Base-by-base conservation (phyloP, 1,140 invertebrate species). In the Zelostemma sp. region DNA sequence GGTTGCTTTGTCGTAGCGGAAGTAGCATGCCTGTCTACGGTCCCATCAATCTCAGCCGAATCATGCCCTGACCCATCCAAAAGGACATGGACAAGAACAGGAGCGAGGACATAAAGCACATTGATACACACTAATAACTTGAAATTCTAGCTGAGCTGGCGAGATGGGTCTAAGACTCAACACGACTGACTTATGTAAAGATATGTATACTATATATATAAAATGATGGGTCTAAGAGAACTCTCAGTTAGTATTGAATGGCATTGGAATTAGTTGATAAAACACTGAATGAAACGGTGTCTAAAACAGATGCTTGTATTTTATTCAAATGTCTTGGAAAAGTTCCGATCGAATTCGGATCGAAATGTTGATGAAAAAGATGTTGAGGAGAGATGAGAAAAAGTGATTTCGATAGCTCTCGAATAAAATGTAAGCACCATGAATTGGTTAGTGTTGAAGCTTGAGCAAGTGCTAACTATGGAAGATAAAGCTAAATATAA, bases 401-500 rank as follows among this genome's bases (percentile, higher is more conserved):
- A 21, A 54, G 25, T 49, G 31, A 43, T 15, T 25, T 25, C 43
- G 59, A 69, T 77, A 76, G 65, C 75, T 75, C 73, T 82, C 78
- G 75, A 80, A 77, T 80, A 78, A 84, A 84, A 81, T 49, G 81
- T 80, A 80, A 75, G 77, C 79, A 76, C 78, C 64, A 63, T 72
- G 59, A 80, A 76, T 80, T 64, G 75, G 74, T 84, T 76, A 80
- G 82, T 85, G 82, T 84, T 69, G 72, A 86, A 86, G 84, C 83
- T 79, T 85, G 72, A 81, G 82, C 83, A 84, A 79, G 82, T 86
- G 82, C 83, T 83, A 85, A 82, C 82, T 85, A 86, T 84, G 68
- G 73, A 86, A 86, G 84, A 86, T 86, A 86, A 86, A 86, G 83
- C 83, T 86, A 86, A 86, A 86, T 85, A 85, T 85, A 85, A 84